Base-by-base conservation (phyloP, 2,113 vertebrate species). In the Maccullochella peelii region DNA sequence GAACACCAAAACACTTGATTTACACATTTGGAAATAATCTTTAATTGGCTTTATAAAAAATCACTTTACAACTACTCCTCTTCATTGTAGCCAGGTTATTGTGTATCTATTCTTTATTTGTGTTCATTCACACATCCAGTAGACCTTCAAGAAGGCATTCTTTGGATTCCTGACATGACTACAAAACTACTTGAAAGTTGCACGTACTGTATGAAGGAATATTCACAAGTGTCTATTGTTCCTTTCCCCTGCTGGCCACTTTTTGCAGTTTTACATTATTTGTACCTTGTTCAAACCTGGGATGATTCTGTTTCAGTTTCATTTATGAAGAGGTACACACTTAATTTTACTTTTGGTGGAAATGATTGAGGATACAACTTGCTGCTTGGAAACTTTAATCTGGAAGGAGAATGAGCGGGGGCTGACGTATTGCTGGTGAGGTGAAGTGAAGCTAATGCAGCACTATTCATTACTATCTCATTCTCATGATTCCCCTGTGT, bases 401-500 rank as follows among this genome's bases (percentile, higher is more conserved):
- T 90, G 79, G 77, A 79, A 74, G 21, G 71, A 76, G 84, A 61
- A 63, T 9, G 47, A 33, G 63, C 27, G 69, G 67, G 79, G 65
- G 82, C 38, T 62, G 65, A 55, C 66, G 63, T 69, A 62, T 42
- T 82, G 55, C 76, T 40, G 73, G 77, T 83, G 84, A 61, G 67
- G 78, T 82, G 83, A 86, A 82, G 89, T 79, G 81, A 85, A 85
- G 87, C 79, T 89, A 86, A 94, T 91, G 85, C 84, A 87, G 73
- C 89, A 87, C 86, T 91, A 86, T 94, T 91, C 84, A 90, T 93
- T 91, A 92, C 84, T 86, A 73, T 91, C 72, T 73, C 82, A 79
- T 92, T 93, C 86, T 87, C 80, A 63, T 63, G 74, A 89, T 82
- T 91, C 90, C 92, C 85, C 70, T 67, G 87, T 86, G 89, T 88